Conservation (phyloP, 2,888 invertebrate genomes). For the Helicoverpa assulta region DNA sequence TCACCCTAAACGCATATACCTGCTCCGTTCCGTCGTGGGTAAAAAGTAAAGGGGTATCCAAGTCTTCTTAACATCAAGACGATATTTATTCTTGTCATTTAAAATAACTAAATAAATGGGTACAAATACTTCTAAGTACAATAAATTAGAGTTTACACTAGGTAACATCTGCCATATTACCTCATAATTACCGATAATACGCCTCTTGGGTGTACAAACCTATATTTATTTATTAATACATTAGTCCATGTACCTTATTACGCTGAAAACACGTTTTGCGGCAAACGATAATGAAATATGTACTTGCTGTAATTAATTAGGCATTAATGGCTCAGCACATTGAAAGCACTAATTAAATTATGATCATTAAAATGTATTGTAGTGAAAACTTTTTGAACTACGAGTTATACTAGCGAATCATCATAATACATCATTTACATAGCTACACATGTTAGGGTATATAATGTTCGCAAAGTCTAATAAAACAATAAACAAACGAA, state of each 20-base stretch:
- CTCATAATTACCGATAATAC: constrained; percentile 26
- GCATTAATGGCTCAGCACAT: neutral
- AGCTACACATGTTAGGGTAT: neutral
- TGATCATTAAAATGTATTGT: neutral
- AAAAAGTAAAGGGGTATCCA: too few species aligned
- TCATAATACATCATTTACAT: neutral
- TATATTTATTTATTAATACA: constrained; percentile 5
- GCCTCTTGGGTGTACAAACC: constrained; percentile 21
- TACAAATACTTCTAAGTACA: neutral
- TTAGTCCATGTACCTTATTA: constrained; percentile 1
- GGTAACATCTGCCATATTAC: constrained; percentile 8
- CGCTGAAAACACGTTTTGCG: constrained; percentile 4
- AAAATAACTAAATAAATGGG: neutral
- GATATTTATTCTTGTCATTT: neutral
- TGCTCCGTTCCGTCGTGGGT: too few species aligned
- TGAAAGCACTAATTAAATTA: constrained; percentile 1
- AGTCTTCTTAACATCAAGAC: too few species aligned
- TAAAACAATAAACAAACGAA: neutral
- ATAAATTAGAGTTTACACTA: neutral
- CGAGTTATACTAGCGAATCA: neutral
- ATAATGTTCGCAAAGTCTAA: neutral
- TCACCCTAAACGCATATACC: too few species aligned
- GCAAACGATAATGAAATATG: constrained; percentile 1
- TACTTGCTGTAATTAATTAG: neutral
- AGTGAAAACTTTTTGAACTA: neutral